These are phyloP conservation scores for Lepas anatifera DNA, from an alignment of 2,888 invertebrate species.

Conservation along the genomic window DNA sequence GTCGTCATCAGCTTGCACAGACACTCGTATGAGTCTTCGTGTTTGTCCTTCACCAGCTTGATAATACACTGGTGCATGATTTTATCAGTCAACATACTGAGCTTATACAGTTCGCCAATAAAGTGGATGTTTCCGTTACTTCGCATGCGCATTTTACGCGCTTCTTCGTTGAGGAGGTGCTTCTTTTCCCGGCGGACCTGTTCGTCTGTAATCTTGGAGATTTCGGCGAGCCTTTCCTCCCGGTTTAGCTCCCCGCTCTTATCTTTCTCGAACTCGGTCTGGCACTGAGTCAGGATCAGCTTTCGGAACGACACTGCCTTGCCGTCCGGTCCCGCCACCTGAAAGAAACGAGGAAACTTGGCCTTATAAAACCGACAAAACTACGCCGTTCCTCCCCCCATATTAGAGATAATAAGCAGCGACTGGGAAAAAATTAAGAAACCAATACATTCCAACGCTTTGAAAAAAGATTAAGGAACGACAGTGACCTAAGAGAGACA, in stretches of 20 bases:
- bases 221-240: conserved; percentile 35
- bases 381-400: no score
- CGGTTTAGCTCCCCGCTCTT: conserved; percentile 52
- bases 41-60: conserved; percentile 52
- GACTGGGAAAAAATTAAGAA: no score
- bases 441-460: no score
- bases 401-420: no score
- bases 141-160: conserved; percentile 61
- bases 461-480: no score
- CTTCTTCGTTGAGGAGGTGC: conserved; percentile 48
- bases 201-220: background rate
- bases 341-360: background rate
- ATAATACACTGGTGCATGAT: conserved; percentile 80
- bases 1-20: conserved; percentile 83
- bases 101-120: conserved; percentile 80
- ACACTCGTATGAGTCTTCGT: conserved; percentile 87
- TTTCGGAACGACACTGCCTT: conserved; percentile 52
- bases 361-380: no score
- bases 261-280: conserved; percentile 76
- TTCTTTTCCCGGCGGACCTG: conserved; percentile 1
- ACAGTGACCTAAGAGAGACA: no score
- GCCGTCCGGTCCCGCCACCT: conserved; percentile 36
- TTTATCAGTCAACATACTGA: conserved; percentile 71
- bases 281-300: conserved; percentile 69
- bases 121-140: conserved; percentile 80